Evolutionary conservation across 2,797 vertebrate genomes (phyloP).

Genomic region (Oophaga sylvatica): DNA sequence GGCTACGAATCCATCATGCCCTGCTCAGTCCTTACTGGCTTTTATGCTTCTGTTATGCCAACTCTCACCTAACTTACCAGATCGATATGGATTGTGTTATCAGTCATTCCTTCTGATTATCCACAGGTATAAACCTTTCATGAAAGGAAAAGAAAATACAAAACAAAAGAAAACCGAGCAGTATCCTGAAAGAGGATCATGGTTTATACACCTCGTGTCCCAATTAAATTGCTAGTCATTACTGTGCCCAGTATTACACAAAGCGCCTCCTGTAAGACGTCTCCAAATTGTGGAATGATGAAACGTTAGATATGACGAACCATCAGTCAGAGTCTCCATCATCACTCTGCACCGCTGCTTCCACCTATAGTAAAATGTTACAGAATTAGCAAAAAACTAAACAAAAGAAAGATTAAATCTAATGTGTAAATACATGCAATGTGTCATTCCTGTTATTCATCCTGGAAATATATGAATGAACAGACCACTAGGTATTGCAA

Average conservation of each 20-base stretch:
- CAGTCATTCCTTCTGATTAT: background rate
- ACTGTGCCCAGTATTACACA: background rate
- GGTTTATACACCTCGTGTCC: no score
- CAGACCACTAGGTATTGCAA: no score
- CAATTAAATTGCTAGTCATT: background rate
- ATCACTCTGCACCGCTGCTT: constrained; percentile 16
- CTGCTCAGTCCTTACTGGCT: no score
- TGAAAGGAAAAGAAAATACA: no score
- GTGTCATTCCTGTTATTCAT: background rate
- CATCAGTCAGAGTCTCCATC: constrained; percentile 43
- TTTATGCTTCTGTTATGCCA: background rate
- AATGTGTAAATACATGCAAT: background rate
- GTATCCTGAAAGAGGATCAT: background rate
- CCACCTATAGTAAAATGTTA: constrained; percentile 12
- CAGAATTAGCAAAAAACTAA: background rate
- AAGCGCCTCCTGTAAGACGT: background rate
- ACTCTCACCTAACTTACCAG: background rate
- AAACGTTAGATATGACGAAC: background rate
- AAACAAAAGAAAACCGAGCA: background rate
- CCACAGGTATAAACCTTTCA: background rate
- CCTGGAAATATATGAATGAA: no score
- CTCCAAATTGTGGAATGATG: background rate
- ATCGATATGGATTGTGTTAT: background rate
- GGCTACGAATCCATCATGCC: background rate
- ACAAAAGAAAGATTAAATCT: background rate